These are phyloP conservation scores for Xenus cinereus DNA, from an alignment of 2,113 vertebrate genomes.

Conservation along the genomic window DNA sequence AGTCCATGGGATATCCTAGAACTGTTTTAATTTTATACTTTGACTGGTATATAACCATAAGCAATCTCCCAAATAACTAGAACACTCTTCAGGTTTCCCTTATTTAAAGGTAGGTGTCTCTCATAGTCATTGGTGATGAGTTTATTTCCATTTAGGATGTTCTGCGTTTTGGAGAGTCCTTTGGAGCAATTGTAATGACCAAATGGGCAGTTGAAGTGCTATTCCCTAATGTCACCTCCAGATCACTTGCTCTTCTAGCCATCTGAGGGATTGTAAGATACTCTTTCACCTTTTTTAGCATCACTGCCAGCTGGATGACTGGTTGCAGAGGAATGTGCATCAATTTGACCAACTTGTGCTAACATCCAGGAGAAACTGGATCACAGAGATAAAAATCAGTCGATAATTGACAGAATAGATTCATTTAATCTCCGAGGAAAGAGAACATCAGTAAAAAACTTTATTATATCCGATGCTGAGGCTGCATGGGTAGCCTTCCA, in stretches of 20 bases:
- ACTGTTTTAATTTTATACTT: neutral
- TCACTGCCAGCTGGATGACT: neutral
- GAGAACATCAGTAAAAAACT: neutral
- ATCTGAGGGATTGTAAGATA: neutral
- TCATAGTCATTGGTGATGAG: neutral
- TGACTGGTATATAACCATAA: neutral
- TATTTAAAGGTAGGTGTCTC: neutral
- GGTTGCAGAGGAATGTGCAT: neutral
- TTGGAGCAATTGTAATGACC: neutral
- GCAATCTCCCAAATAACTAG: neutral
- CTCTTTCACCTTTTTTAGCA: neutral
- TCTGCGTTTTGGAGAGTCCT: neutral
- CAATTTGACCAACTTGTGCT: neutral
- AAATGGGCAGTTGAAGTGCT: neutral
- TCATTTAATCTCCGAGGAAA: neutral
- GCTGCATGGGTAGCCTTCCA: neutral
- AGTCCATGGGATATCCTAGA: neutral
- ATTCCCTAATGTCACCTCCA: neutral
- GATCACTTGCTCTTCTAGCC: neutral
- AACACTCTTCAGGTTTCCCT: neutral
- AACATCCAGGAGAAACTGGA: neutral
- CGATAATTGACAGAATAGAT: neutral
- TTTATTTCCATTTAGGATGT: neutral
- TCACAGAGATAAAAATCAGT: neutral
- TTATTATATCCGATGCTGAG: neutral